Conservation (phyloP, 2,888 invertebrate species). For the Fragum whitleyi region DNA sequence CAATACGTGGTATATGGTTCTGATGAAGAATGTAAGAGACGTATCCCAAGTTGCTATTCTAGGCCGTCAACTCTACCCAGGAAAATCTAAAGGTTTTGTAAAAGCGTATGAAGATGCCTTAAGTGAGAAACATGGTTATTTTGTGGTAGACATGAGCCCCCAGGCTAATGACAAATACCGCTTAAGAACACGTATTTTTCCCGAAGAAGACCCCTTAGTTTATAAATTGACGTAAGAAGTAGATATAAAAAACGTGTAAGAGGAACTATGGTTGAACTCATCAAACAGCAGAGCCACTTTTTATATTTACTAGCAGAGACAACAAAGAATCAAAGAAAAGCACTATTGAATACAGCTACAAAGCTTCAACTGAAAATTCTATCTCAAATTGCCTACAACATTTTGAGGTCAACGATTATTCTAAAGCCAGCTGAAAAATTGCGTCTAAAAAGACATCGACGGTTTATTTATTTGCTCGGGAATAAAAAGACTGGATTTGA, state of each 20-base stretch:
- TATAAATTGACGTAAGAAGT: no score
- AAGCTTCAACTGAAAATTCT: slow-evolving; percentile 43
- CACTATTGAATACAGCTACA: slow-evolving; percentile 30
- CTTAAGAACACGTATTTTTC: slow-evolving; percentile 18
- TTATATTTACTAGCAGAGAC: slow-evolving; percentile 25
- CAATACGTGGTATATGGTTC: no score
- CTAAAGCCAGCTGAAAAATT: slow-evolving; percentile 8
- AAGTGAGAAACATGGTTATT: not conserved
- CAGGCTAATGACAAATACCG: slow-evolving; percentile 21
- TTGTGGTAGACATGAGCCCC: no score
- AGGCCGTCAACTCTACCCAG: slow-evolving; percentile 16
- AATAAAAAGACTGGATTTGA: no score
- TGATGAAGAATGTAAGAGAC: no score
- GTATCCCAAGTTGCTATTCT: no score
- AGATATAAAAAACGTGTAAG: not conserved
- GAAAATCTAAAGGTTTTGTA: slow-evolving; percentile 25
- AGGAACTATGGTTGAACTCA: slow-evolving; percentile 26
- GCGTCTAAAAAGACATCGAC: slow-evolving; percentile 15
- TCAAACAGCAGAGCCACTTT: slow-evolving; percentile 39
- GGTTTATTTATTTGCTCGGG: slow-evolving; percentile 13
- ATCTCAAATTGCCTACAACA: slow-evolving; percentile 28
- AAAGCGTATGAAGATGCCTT: slow-evolving; percentile 30
- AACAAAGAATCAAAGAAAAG: slow-evolving; percentile 29
- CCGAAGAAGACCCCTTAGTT: slow-evolving; percentile 23
- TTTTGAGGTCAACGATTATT: slow-evolving; percentile 5